phyloP scores from a whole-genome alignment of 92 coral and sea anemone species.

The Parazoanthus darwini region DNA sequence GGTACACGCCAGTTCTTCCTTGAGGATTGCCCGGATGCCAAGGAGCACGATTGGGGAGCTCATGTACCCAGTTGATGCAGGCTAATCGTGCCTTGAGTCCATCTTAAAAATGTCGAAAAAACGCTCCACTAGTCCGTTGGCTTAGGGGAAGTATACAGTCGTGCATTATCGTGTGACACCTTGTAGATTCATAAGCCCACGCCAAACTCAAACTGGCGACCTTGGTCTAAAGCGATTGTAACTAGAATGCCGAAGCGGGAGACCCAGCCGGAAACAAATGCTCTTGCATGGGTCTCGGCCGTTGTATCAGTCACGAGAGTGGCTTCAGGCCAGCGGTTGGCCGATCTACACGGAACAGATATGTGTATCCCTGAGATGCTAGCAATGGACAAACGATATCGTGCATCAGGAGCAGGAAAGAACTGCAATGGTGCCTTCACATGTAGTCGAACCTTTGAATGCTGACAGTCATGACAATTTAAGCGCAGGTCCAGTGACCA shows the following conservation, averaged over 20 bases:
- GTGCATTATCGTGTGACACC: background rate
- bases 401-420: constrained; percentile 21
- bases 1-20: background rate
- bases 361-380: too few relatives aligned
- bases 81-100: background rate
- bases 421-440: background rate
- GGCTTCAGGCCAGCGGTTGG: too few relatives aligned
- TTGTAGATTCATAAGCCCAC: background rate
- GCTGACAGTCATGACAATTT: constrained; percentile 10
- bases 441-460: background rate
- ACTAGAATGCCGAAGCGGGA: background rate
- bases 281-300: too few relatives aligned
- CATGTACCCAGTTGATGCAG: background rate
- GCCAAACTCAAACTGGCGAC: background rate
- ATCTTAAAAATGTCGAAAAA: too few relatives aligned
- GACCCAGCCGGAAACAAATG: too few relatives aligned
- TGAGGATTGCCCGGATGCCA: background rate
- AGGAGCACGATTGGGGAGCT: background rate
- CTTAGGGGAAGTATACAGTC: background rate
- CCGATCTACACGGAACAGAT: background rate
- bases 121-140: background rate
- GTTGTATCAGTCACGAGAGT: too few relatives aligned
- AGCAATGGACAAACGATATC: too few relatives aligned
- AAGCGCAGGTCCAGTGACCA: constrained; percentile 22
- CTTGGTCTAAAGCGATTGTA: background rate